A percentile compares a stretch with the other conserved stretches of the same genome.
Evolutionary conservation across 2,888 invertebrate genomes (phyloP).

Genomic region (Malthinus flaveolus): DNA sequence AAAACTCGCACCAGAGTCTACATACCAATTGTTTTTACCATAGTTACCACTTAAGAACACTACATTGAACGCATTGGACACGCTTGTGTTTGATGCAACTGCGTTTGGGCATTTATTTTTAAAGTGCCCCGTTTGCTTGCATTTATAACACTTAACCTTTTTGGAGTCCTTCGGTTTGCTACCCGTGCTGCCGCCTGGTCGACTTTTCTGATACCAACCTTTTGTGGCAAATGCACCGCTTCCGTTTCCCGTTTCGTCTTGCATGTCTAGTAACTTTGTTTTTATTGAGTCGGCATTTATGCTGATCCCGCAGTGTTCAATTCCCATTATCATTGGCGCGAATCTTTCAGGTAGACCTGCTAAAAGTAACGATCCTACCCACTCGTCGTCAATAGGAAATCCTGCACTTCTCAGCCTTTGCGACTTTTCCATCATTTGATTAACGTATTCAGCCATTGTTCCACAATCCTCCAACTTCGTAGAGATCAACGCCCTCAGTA

Average conservation of each 20-base stretch:
- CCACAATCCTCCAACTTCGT: constrained; percentile 18
- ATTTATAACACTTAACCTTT: constrained; percentile 29
- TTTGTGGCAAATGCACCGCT: not conserved
- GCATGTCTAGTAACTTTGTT: constrained; percentile 16
- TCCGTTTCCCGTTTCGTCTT: not conserved
- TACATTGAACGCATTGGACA: constrained; percentile 32
- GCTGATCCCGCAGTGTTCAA: no score
- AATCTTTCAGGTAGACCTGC: constrained; percentile 25
- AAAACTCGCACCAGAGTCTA: constrained; percentile 33
- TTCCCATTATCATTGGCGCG: constrained; percentile 22
- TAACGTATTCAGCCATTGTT: constrained; percentile 31
- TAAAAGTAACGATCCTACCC: constrained; percentile 32
- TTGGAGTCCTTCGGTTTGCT: not conserved
- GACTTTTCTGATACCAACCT: no score
- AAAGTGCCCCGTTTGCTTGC: constrained; percentile 32
- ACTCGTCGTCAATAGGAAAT: not conserved
- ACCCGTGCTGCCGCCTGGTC: no score
- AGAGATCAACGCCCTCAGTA: constrained; percentile 32
- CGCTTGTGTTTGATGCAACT: constrained; percentile 17
- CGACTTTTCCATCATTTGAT: constrained; percentile 35
- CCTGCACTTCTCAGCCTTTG: constrained; percentile 27
- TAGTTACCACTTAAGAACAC: constrained; percentile 31
- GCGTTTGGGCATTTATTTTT: constrained; percentile 16
- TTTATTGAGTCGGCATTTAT: constrained; percentile 14
- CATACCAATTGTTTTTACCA: constrained; percentile 25